A percentile compares a stretch with the other conserved stretches of the same genome.
Evolutionary conservation across 2,888 invertebrate genomes (phyloP).

Genomic region (Beris chalybata): DNA sequence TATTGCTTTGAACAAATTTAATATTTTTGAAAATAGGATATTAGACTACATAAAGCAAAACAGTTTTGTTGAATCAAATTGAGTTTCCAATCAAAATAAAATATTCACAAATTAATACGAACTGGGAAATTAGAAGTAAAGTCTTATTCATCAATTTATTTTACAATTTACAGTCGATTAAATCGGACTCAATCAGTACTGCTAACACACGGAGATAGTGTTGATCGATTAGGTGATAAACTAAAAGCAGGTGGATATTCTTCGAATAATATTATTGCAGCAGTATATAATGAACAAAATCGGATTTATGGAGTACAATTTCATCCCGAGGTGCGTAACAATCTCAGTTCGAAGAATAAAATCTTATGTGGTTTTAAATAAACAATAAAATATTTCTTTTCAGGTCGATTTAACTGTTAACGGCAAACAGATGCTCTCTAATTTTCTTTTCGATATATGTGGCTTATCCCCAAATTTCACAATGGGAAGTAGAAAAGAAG

Average conservation of each 20-base stretch:
- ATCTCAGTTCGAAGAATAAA: background rate
- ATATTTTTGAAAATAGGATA: constrained; percentile 42
- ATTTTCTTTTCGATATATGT: constrained; percentile 91
- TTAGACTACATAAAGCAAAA: constrained; percentile 53
- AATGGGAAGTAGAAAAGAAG: constrained; percentile 80
- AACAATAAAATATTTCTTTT: constrained; percentile 3
- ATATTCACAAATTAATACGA: too few relatives aligned
- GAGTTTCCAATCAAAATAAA: too few relatives aligned
- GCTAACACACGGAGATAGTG: constrained; percentile 96
- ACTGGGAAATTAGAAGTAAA: background rate
- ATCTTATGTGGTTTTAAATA: background rate
- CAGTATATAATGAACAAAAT: constrained; percentile 87
- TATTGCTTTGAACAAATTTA: constrained; percentile 51
- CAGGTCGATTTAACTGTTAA: constrained; percentile 90
- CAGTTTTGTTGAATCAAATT: constrained; percentile 39
- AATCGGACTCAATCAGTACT: constrained; percentile 87
- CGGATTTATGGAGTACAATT: constrained; percentile 96
- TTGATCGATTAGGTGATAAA: constrained; percentile 86
- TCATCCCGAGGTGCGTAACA: constrained; percentile 82
- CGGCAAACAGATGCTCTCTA: constrained; percentile 88
- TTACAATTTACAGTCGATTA: constrained; percentile 67
- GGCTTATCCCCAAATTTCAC: constrained; percentile 87
- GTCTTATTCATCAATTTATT: constrained; percentile 3
- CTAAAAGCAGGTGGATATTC: constrained; percentile 87
- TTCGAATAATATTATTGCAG: constrained; percentile 76